Evolutionary conservation across 2,113 vertebrate genomes (phyloP).

Genomic region (Passer montanus): DNA sequence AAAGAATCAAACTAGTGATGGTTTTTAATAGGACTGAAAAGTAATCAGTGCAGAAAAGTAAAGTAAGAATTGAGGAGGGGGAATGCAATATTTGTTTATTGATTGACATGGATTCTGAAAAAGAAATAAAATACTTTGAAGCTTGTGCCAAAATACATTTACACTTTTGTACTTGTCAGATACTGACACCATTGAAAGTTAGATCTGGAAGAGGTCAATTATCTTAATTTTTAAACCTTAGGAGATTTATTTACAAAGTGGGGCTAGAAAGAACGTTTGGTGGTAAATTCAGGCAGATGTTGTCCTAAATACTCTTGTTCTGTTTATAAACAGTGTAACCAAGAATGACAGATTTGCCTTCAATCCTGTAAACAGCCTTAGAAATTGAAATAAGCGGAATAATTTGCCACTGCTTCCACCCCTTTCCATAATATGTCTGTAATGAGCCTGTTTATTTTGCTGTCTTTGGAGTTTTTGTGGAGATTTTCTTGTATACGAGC

Average conservation of each 20-base stretch:
- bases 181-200: not conserved
- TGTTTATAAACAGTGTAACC: not conserved
- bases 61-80: not conserved
- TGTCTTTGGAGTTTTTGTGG: not conserved
- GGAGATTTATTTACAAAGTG: not conserved
- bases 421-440: not conserved
- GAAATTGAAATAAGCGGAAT: not conserved
- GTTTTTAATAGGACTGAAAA: not conserved
- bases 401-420: not conserved
- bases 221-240: not conserved
- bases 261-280: not conserved
- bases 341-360: not conserved
- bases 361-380: not conserved
- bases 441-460: not conserved
- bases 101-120: not conserved
- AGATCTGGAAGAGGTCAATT: not conserved
- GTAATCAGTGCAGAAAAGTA: not conserved
- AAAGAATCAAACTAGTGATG: not conserved
- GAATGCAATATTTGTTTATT: not conserved
- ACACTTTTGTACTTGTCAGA: not conserved
- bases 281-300: conserved; percentile 15
- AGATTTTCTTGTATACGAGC: not conserved
- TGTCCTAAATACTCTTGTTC: not conserved
- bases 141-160: not conserved
- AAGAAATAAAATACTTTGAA: not conserved